Conservation (phyloP, 2,797 vertebrate genomes). For the Vultur gryphus region DNA sequence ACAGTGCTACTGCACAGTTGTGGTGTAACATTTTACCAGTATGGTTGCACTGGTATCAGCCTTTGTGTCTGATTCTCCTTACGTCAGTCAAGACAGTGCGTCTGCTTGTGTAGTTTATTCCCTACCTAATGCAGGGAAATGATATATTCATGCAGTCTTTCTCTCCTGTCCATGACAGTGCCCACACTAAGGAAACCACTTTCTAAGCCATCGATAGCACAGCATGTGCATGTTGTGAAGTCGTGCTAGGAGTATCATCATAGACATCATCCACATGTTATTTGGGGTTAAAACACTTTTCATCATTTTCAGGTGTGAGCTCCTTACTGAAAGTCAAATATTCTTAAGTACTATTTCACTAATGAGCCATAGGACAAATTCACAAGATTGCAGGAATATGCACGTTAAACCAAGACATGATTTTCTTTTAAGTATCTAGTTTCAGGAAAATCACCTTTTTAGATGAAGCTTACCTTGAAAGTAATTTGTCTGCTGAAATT, state of each 20-base stretch:
- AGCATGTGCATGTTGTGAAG: not conserved
- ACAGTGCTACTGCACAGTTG: not conserved
- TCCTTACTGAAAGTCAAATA: not conserved
- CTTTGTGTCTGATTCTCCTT: not conserved
- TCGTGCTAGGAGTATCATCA: not conserved
- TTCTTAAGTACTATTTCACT: constrained; percentile 23
- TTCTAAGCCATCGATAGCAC: not conserved
- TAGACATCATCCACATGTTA: not conserved
- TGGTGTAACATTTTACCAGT: not conserved
- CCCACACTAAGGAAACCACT: not conserved
- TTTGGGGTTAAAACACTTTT: not conserved
- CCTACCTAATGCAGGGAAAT: not conserved
- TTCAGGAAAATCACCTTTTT: not conserved
- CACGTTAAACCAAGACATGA: not conserved
- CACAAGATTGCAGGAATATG: not conserved
- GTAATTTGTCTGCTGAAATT: not conserved
- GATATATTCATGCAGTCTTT: not conserved
- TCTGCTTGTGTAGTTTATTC: not conserved
- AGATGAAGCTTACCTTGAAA: not conserved
- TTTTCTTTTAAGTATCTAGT: not conserved
- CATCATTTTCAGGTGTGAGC: not conserved
- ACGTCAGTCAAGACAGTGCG: not conserved
- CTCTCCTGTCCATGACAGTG: not conserved
- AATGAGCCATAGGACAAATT: constrained; percentile 15
- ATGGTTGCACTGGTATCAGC: not conserved